A percentile compares a stretch with the other conserved stretches of the same genome.
Evolutionary conservation across 2,797 vertebrate genomes (phyloP).

Genomic region (Semaprochilodus insignis): DNA sequence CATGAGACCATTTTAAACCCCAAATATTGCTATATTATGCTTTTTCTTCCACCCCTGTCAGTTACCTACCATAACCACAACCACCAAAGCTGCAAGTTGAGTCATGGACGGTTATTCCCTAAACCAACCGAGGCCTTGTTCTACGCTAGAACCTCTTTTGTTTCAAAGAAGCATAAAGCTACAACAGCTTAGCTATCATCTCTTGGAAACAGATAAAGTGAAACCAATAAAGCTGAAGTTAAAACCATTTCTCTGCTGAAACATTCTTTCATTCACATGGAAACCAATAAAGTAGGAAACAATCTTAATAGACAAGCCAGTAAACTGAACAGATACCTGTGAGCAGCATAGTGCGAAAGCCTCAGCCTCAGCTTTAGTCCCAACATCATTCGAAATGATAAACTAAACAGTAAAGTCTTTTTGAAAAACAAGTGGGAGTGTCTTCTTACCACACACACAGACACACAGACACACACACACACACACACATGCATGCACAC

Average conservation of each 20-base stretch:
- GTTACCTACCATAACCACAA: background rate
- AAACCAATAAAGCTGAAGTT: too few species aligned
- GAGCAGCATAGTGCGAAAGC: conserved; percentile 28
- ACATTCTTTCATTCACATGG: background rate
- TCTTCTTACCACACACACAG: conserved; percentile 7
- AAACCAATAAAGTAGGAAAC: background rate
- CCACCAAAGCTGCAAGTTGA: background rate
- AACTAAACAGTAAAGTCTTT: conserved; percentile 6
- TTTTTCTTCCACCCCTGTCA: background rate
- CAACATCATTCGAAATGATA: conserved; percentile 34
- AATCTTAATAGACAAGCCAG: background rate
- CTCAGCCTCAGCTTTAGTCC: conserved; percentile 43
- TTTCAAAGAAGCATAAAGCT: too few species aligned
- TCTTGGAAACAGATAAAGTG: too few species aligned
- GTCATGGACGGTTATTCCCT: background rate
- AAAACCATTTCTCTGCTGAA: background rate
- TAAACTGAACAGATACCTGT: conserved; percentile 44
- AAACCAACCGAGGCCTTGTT: too few species aligned
- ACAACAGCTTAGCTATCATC: too few species aligned
- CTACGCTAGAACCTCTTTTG: background rate
- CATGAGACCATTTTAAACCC: too few species aligned
- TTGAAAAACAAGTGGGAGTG: conserved; percentile 28
- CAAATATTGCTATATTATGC: too few species aligned
- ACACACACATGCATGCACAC: background rate
- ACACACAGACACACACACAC: too few species aligned